A percentile compares a stretch with the other conserved stretches of the same genome.
Conservation (phyloP, 2,888 invertebrate species). For the Ormyrus labotus region DNA sequence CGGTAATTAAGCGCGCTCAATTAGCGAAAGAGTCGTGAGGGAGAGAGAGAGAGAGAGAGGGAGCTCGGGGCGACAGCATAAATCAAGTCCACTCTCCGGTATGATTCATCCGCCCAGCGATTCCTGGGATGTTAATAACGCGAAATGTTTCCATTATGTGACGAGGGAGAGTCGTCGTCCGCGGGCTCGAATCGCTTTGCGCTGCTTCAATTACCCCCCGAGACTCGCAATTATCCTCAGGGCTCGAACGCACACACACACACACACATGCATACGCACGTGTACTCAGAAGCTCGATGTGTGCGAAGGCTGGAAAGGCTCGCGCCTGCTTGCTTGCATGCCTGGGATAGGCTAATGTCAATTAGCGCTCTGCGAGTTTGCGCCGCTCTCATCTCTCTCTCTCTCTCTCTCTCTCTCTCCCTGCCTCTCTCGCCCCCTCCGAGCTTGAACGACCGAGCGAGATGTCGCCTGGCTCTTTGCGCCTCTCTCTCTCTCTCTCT, state of each 20-base stretch:
- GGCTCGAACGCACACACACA: neutral
- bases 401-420: neutral
- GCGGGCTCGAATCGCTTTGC: neutral
- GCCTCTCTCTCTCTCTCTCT: neutral
- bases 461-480: neutral
- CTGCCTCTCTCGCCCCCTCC: neutral
- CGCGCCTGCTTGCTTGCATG: neutral
- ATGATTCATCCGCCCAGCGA: neutral
- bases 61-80: neutral
- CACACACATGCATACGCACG: no score
- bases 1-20: conserved; percentile 23
- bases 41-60: no score
- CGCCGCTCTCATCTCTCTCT: neutral
- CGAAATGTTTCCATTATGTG: conserved; percentile 41
- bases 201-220: conserved; percentile 43
- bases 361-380: conserved; percentile 22
- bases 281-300: neutral
- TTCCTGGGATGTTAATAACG: conserved; percentile 33
- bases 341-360: conserved; percentile 46
- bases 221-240: conserved; percentile 43
- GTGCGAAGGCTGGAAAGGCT: neutral
- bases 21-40: conserved; percentile 37
- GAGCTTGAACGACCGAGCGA: neutral
- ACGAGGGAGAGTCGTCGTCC: neutral
- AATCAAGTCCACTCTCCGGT: neutral